phyloP scores from a whole-genome alignment of 2,797 vertebrate genomes.

The Lithobates sylvaticus region DNA sequence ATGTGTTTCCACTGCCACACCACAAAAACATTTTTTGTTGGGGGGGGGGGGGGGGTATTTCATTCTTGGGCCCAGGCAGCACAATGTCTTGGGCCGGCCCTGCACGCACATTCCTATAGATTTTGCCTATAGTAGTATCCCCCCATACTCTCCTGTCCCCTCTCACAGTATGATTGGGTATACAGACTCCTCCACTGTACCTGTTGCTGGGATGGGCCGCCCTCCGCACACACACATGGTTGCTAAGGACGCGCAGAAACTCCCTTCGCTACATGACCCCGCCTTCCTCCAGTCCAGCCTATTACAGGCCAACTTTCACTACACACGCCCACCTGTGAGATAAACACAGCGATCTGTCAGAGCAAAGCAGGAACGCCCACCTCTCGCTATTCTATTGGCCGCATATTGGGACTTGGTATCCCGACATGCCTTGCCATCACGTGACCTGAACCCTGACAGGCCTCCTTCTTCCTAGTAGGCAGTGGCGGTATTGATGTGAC shows the following conservation, averaged over 20 bases:
- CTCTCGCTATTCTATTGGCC: neutral
- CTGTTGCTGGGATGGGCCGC: neutral
- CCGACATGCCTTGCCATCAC: constrained; percentile 2
- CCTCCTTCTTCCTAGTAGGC: neutral
- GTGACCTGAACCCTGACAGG: neutral
- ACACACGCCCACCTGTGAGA: neutral
- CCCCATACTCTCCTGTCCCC: no score
- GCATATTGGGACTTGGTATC: neutral
- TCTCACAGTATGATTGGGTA: no score
- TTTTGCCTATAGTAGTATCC: no score
- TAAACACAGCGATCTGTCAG: neutral
- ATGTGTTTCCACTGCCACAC: no score
- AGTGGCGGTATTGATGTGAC: neutral
- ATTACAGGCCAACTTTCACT: neutral
- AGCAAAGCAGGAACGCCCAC: neutral
- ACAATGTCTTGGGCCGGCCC: no score
- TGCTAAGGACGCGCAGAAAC: constrained; percentile 28
- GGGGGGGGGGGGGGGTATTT: no score
- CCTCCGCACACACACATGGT: neutral
- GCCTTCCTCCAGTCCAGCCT: neutral
- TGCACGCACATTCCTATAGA: no score
- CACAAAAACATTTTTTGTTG: no score
- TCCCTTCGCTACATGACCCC: neutral
- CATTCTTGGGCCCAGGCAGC: no score
- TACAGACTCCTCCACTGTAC: neutral